Conservation (phyloP, 2,797 vertebrate species). For the Acrossocheilus wenchowensis region DNA sequence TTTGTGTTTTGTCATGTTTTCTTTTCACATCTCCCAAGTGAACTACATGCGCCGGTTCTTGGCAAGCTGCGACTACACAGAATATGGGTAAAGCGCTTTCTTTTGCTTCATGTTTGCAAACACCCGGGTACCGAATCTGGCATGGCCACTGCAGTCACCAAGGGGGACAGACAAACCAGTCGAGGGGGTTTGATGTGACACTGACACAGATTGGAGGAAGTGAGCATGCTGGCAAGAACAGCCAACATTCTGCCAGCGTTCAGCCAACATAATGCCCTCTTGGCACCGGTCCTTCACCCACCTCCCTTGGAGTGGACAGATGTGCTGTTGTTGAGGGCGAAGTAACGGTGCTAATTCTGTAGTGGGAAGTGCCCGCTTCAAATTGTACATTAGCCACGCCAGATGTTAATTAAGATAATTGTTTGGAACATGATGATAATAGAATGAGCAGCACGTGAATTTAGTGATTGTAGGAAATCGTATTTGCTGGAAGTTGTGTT, state of each 20-base stretch:
- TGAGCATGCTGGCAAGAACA: constrained; percentile 35
- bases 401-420: constrained; percentile 55
- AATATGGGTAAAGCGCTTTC: constrained; percentile 27
- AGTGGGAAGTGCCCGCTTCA: constrained; percentile 41
- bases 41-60: constrained; percentile 41
- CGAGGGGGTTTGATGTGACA: constrained; percentile 41
- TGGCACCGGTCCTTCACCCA: constrained; percentile 38
- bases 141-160: constrained; percentile 15
- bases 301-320: constrained; percentile 44
- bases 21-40: constrained; percentile 9
- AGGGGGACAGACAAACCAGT: constrained; percentile 42
- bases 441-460: constrained; percentile 42
- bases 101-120: constrained; percentile 75
- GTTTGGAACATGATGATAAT: constrained; percentile 54
- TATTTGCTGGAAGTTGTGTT: constrained; percentile 50
- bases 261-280: constrained; percentile 34
- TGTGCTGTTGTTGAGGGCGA: constrained; percentile 52
- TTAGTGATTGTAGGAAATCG: constrained; percentile 3
- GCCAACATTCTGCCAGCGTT: constrained; percentile 26
- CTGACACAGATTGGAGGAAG: constrained; percentile 46
- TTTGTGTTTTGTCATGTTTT: constrained; percentile 39
- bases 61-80: constrained; percentile 26
- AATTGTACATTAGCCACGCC: constrained; percentile 39
- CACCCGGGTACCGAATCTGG: constrained; percentile 66
- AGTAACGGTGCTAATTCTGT: constrained; percentile 44